Evolutionary conservation across 2,888 invertebrate species (phyloP).

Genomic region (Taenaris catops): DNA sequence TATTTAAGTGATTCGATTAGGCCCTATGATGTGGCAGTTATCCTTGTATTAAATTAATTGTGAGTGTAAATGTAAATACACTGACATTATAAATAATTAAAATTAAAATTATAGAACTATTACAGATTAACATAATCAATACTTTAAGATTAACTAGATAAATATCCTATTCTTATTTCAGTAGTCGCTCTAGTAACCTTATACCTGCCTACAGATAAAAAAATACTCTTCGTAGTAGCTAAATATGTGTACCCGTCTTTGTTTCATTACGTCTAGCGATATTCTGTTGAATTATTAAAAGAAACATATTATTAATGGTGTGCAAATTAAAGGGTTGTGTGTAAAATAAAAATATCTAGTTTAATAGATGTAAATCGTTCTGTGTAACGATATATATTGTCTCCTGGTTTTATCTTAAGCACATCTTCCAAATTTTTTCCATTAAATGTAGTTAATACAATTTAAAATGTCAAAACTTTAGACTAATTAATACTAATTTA

Average conservation of each 20-base stretch:
- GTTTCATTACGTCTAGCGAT: conserved; percentile 34
- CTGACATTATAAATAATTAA: conserved; percentile 67
- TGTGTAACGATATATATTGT: conserved; percentile 45
- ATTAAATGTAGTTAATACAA: conserved; percentile 18
- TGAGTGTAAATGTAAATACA: conserved; percentile 69
- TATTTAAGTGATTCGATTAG: conserved; percentile 20
- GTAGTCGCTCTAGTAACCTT: conserved; percentile 64
- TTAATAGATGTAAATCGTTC: conserved; percentile 68
- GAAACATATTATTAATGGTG: conserved; percentile 60
- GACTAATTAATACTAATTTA: conserved; percentile 50
- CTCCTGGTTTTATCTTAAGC: conserved; percentile 36
- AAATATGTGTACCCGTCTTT: conserved; percentile 43
- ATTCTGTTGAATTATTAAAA: conserved; percentile 54
- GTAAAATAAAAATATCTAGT: conserved; percentile 78
- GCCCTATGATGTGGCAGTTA: conserved; percentile 58
- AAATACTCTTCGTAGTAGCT: conserved; percentile 47
- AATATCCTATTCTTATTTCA: conserved; percentile 66
- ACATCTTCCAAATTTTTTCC: conserved; percentile 36
- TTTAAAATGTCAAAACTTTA: conserved; percentile 40
- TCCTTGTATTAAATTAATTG: conserved; percentile 53
- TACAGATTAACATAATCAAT: conserved; percentile 76
- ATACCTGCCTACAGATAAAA: conserved; percentile 43
- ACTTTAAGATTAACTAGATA: conserved; percentile 66
- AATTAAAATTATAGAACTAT: conserved; percentile 69
- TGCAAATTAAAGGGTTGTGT: conserved; percentile 80